phyloP scores from a whole-genome alignment of 2,888 invertebrate genomes.

The Drosophila birchii region DNA sequence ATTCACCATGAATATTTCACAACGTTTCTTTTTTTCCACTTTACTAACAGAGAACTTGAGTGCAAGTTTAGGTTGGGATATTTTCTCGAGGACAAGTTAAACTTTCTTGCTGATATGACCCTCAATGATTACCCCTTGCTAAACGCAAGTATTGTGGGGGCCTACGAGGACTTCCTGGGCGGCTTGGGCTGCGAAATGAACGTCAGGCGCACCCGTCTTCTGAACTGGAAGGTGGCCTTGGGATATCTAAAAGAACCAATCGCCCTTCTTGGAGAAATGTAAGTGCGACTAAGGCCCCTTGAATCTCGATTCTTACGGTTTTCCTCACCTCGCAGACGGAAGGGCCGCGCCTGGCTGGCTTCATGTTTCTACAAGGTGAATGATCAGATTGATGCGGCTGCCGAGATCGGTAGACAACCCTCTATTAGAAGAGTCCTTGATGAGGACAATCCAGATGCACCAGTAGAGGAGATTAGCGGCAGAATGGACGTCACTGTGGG shows the following conservation, averaged over 20 bases:
- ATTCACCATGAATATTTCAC: not conserved
- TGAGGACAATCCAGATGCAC: not conserved
- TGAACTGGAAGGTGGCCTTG: conserved; percentile 95
- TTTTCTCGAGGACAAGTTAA: conserved; percentile 91
- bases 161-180: conserved; percentile 95
- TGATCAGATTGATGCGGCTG: conserved; percentile 51
- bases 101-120: conserved; percentile 92
- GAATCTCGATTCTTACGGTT: not conserved
- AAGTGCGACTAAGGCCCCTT: conserved; percentile 80
- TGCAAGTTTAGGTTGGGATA: conserved; percentile 94
- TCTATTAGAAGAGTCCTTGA: rapidly evolving
- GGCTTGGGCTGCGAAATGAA: conserved; percentile 95
- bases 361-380: conserved; percentile 59
- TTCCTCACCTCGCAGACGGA: conserved; percentile 28
- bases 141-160: conserved; percentile 91
- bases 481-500: conserved; percentile 95
- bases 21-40: not conserved
- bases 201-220: conserved; percentile 92
- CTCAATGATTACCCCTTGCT: conserved; percentile 91
- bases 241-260: conserved; percentile 95
- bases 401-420: conserved; percentile 43
- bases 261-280: conserved; percentile 96
- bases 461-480: conserved; percentile 89
- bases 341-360: conserved; percentile 48
- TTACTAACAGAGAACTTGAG: conserved; percentile 83